These are phyloP conservation scores for Leptoclinus maculatus DNA, from an alignment of 2,797 vertebrate species.

Conservation along the genomic window DNA sequence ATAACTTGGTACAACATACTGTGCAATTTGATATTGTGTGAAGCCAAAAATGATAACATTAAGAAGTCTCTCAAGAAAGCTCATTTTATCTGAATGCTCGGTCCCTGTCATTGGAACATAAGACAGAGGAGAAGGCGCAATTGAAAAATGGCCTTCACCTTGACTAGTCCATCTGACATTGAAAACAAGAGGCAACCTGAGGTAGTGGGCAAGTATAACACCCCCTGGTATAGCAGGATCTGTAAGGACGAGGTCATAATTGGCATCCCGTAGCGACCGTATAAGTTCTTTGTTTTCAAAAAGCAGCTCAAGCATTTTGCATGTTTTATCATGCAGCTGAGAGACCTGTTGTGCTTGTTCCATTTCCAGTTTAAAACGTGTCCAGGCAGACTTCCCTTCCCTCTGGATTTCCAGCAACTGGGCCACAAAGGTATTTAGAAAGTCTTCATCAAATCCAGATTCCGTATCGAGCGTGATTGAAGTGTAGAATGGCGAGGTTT, in stretches of 20 bases:
- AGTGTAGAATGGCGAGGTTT: constrained; percentile 59
- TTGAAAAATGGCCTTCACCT: constrained; percentile 60
- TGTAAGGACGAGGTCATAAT: constrained; percentile 67
- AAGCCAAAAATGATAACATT: constrained; percentile 41
- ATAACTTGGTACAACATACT: constrained; percentile 23
- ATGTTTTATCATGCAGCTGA: constrained; percentile 19
- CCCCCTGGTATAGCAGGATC: constrained; percentile 54
- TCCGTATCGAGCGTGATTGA: constrained; percentile 34
- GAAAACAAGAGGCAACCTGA: constrained; percentile 58
- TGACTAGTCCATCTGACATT: constrained; percentile 66
- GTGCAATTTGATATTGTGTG: not conserved
- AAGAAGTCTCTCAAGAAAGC: constrained; percentile 53
- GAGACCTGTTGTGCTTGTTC: constrained; percentile 3
- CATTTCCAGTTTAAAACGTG: constrained; percentile 52
- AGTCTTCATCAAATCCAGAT: constrained; percentile 55
- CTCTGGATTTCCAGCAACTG: constrained; percentile 54
- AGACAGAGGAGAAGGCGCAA: constrained; percentile 67
- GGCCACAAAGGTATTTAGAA: constrained; percentile 14
- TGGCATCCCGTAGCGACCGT: constrained; percentile 31
- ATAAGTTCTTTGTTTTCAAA: constrained; percentile 56
- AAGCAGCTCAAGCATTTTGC: constrained; percentile 29
- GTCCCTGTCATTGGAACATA: constrained; percentile 55
- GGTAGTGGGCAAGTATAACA: constrained; percentile 53
- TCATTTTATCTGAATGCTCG: constrained; percentile 62
- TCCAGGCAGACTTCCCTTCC: constrained; percentile 54